These are phyloP conservation scores for Lophius americanus DNA, from an alignment of 2,797 vertebrate genomes.

Conservation along the genomic window DNA sequence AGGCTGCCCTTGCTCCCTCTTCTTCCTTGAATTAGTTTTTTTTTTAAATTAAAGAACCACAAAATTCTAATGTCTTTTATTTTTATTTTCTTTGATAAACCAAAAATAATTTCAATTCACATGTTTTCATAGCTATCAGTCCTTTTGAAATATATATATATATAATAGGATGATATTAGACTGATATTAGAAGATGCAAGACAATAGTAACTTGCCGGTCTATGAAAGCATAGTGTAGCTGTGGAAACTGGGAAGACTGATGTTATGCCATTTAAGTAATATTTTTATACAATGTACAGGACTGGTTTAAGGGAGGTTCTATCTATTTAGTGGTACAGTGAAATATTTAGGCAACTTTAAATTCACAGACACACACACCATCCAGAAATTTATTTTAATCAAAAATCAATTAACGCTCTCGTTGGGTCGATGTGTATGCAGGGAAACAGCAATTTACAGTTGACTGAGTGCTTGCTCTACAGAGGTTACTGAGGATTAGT, in stretches of 20 bases:
- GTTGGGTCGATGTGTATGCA: slow-evolving; percentile 12
- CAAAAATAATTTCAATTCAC: too few species aligned
- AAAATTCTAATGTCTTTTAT: too few species aligned
- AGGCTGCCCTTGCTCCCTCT: too few species aligned
- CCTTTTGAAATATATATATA: too few species aligned
- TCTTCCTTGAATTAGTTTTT: too few species aligned
- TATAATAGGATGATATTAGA: too few species aligned
- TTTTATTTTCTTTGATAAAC: too few species aligned
- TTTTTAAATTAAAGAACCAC: too few species aligned
- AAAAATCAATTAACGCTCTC: not conserved
- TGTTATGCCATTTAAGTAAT: not conserved
- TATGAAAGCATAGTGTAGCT: too few species aligned
- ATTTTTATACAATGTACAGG: slow-evolving; percentile 4
- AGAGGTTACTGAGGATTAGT: slow-evolving; percentile 46
- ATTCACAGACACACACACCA: not conserved
- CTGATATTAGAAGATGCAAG: too few species aligned
- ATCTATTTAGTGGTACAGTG: not conserved
- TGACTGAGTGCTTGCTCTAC: slow-evolving; percentile 40
- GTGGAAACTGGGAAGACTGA: too few species aligned
- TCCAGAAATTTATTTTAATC: not conserved
- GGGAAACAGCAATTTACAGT: slow-evolving; percentile 35
- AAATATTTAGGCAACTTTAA: slow-evolving; percentile 4
- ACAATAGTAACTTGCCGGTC: slow-evolving; percentile 3
- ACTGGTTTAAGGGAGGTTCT: not conserved
- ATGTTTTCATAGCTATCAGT: too few species aligned